Conservation (phyloP, 2,888 invertebrate genomes). For the Apodemia duryi region DNA sequence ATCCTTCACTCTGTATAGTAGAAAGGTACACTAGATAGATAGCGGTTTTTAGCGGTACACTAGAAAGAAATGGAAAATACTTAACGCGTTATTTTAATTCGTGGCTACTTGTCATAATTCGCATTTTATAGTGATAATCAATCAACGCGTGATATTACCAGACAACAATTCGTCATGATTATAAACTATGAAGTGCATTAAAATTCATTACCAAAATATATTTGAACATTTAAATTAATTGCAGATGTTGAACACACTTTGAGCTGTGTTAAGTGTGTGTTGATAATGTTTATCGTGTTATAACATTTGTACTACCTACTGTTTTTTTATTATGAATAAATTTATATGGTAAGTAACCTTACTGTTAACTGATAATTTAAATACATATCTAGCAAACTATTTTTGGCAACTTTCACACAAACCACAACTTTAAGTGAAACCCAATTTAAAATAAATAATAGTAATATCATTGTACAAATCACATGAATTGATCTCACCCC, state of each 20-base stretch:
- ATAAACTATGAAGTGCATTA: neutral
- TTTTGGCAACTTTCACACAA: no score
- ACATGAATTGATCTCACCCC: no score
- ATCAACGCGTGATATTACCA: neutral
- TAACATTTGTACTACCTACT: neutral
- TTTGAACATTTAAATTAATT: neutral
- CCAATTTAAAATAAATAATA: no score
- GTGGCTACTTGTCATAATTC: slow-evolving; percentile 13
- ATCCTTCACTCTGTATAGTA: no score
- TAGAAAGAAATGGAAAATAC: no score
- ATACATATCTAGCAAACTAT: no score
- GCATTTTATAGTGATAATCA: neutral
- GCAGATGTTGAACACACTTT: slow-evolving; percentile 9
- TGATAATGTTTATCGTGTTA: slow-evolving; percentile 12
- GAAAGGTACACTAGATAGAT: no score
- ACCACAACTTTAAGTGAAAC: no score
- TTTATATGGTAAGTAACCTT: neutral
- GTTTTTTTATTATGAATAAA: neutral
- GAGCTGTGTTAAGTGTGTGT: slow-evolving; percentile 8
- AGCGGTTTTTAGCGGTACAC: no score
- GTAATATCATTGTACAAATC: no score
- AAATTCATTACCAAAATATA: neutral
- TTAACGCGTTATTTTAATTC: no score
- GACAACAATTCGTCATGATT: neutral
- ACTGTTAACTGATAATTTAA: neutral